Evolutionary conservation across 2,113 vertebrate species (phyloP).

Genomic region (Xyrauchen texanus): DNA sequence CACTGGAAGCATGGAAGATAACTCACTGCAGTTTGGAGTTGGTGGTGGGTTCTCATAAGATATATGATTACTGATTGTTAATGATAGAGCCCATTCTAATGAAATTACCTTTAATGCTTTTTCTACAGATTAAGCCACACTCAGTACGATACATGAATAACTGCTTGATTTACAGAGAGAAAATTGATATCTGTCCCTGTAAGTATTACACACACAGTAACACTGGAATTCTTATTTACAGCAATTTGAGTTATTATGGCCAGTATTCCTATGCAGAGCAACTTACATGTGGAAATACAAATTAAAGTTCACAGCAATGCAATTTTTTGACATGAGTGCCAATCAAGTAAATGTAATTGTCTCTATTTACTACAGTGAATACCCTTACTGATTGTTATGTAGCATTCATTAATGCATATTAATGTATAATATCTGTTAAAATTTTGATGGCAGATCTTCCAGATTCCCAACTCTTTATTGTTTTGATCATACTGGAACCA

Average conservation of each 20-base stretch:
- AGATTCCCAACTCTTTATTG: slow-evolving; percentile 18
- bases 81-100: not conserved
- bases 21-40: slow-evolving; percentile 56
- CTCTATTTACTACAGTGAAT: too few species aligned
- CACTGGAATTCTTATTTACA: not conserved
- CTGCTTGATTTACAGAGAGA: slow-evolving; percentile 52
- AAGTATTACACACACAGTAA: slow-evolving; percentile 45
- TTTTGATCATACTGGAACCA: slow-evolving; percentile 10
- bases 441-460: slow-evolving; percentile 35
- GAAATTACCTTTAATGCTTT: not conserved
- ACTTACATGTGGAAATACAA: not conserved
- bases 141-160: slow-evolving; percentile 63
- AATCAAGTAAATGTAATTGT: not conserved
- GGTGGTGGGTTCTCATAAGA: slow-evolving; percentile 58
- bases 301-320: not conserved
- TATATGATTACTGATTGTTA: too few species aligned
- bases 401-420: too few species aligned
- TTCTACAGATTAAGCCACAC: slow-evolving; percentile 67
- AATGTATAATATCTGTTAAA: not conserved
- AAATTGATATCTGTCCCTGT: slow-evolving; percentile 54
- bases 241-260: too few species aligned
- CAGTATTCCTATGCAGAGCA: too few species aligned
- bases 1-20: slow-evolving; percentile 44
- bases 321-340: not conserved
- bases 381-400: too few species aligned